Evolutionary conservation across 2,113 vertebrate species (phyloP).

Genomic region (Sterrhoptilus dennistouni): DNA sequence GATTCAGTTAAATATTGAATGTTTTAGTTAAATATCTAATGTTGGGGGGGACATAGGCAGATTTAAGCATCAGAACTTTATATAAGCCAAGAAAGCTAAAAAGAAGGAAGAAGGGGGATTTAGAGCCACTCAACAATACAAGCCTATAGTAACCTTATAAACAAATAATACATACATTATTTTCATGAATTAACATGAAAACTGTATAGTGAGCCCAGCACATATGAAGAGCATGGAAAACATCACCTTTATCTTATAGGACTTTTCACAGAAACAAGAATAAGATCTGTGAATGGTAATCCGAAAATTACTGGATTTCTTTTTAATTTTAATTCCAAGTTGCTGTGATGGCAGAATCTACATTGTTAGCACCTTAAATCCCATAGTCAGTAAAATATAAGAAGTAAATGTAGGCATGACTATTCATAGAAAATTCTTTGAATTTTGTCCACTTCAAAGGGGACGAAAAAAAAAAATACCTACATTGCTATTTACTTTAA

Average conservation of each 20-base stretch:
- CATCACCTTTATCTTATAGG: not conserved
- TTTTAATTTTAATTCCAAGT: not conserved
- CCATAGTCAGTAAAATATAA: not conserved
- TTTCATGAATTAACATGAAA: not conserved
- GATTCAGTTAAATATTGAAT: not conserved
- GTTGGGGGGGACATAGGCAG: not conserved
- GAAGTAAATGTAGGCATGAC: not conserved
- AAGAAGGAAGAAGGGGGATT: not conserved
- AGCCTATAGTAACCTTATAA: not conserved
- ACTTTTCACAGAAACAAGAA: not conserved
- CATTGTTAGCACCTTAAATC: not conserved
- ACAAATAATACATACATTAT: not conserved
- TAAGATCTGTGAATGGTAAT: not conserved
- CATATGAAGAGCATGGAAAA: not conserved
- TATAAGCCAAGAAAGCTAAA: not conserved
- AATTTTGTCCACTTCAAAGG: not conserved
- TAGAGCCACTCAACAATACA: not conserved
- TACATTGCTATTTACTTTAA: not conserved
- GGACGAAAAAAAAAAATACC: not conserved
- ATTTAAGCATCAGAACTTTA: not conserved
- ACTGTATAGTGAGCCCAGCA: not conserved
- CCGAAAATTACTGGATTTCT: not conserved
- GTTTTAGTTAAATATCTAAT: not conserved
- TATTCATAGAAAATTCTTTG: not conserved
- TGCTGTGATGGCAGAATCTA: not conserved